Percentiles rank a stretch among this genome's conserved stretches.
Conservation (phyloP, 2,113 vertebrate genomes). For the Cromileptes altivelis region DNA sequence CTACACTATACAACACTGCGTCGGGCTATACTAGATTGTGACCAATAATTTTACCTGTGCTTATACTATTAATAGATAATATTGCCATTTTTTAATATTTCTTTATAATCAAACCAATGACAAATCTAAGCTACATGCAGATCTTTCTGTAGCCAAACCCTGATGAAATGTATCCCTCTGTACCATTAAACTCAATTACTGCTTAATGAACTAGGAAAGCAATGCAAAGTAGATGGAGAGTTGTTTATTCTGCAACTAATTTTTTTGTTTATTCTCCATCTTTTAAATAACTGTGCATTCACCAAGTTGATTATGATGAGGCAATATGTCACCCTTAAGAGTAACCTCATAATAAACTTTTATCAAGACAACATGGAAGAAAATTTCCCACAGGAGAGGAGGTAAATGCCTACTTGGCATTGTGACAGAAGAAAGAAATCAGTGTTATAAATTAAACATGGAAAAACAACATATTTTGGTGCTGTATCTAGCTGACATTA, state of each 20-base stretch:
- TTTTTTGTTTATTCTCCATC: not conserved
- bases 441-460: not conserved
- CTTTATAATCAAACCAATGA: not conserved
- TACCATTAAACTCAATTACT: not conserved
- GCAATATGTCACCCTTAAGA: no score
- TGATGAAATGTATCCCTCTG: no score
- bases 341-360: no score
- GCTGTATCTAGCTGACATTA: not conserved
- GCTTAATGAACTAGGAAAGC: no score
- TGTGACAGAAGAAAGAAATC: not conserved
- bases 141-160: not conserved
- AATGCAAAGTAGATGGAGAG: not conserved
- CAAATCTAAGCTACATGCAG: not conserved
- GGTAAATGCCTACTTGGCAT: no score
- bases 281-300: not conserved
- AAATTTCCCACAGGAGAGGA: no score
- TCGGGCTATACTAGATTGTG: no score
- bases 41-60: not conserved
- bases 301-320: not conserved
- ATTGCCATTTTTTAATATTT: not conserved
- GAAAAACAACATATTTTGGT: not conserved
- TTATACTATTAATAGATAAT: not conserved
- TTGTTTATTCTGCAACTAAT: not conserved
- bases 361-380: no score
- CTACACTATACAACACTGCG: no score